Evolutionary conservation across 2,888 invertebrate species (phyloP).

Genomic region (Brachypalpus laphriformis): DNA sequence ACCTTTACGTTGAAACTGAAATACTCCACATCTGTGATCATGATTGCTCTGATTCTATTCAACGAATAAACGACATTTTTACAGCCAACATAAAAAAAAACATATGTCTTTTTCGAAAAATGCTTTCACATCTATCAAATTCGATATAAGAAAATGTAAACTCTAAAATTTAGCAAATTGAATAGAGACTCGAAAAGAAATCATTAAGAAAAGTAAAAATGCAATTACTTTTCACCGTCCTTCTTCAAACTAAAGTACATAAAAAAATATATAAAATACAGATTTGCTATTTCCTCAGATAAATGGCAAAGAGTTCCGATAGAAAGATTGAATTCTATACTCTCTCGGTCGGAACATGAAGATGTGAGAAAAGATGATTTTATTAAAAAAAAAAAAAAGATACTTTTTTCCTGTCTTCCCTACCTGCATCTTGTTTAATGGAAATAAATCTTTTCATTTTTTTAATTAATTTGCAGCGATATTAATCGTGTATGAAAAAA

Average conservation of each 20-base stretch:
- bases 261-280: background rate
- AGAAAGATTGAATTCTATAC: constrained; percentile 30
- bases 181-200: constrained; percentile 3
- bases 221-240: constrained; percentile 23
- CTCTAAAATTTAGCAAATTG: background rate
- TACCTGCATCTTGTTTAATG: background rate
- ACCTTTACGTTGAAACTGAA: background rate
- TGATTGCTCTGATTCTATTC: constrained; percentile 17
- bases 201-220: background rate
- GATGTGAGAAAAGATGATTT: constrained; percentile 1
- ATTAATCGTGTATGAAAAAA: constrained; percentile 26
- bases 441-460: background rate
- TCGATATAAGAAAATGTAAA: background rate
- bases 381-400: background rate
- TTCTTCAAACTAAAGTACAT: background rate
- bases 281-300: constrained; percentile 39
- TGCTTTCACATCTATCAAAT: constrained; percentile 16
- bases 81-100: background rate
- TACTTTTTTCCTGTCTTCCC: background rate
- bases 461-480: constrained; percentile 3
- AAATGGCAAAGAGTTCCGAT: constrained; percentile 26
- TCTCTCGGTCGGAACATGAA: background rate
- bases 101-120: background rate
- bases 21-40: background rate
- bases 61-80: background rate